Evolutionary conservation across 2,797 vertebrate genomes (phyloP), one percentile per base, ranked within the genome.

Genomic region (Silurus lanzhouensis): DNA sequence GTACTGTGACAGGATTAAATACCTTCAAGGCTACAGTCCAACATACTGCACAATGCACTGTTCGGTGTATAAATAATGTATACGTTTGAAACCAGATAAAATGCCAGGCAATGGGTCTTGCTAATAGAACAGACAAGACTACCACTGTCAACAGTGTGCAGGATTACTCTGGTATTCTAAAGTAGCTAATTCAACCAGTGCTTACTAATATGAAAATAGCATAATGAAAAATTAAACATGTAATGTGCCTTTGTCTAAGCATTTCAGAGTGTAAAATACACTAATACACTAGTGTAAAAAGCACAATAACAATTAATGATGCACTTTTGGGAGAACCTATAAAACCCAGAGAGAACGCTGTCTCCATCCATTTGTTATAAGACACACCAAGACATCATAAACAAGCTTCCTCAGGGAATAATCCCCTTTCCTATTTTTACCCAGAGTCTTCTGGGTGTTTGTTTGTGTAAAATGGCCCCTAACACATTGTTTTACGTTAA

Each of bases 401-500:
- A 88, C 84, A 88, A 86, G 78, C 88, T 66, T 83, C 84, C 84
- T 81, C 38, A 31, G 63, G 83, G 87, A 88, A 86, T 67, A 85
- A 72, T 46, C 70, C 58, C 44, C 70, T 84, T 55, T 48, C 48
- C 60, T 79, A 70, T 70, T 70, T 70, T 72, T 79, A 68, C 57
- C 67, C 82, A 58, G 78, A 82, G 1, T 17, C 79, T 55, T 58
- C 14, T 58, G 83, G 27, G 78, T 20, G 38, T 83, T 46, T 71
- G 46, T 6, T 72, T 72, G 81, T 63, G 81, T 86, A 86, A 84
- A 89, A 88, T 82, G 52, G 82, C 52, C 80, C 83, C 66, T 87
- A 83, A 88, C 88, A 85, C 64, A 72, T 72, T 58, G 83, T 89
- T 92, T 92, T 90, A 89, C 91, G 90, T 87, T 92, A 90, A 92